Evolutionary conservation across 1,140 invertebrate species (phyloP), one percentile per base, ranked within the genome.

Genomic region (Neotoxoptera formosana): DNA sequence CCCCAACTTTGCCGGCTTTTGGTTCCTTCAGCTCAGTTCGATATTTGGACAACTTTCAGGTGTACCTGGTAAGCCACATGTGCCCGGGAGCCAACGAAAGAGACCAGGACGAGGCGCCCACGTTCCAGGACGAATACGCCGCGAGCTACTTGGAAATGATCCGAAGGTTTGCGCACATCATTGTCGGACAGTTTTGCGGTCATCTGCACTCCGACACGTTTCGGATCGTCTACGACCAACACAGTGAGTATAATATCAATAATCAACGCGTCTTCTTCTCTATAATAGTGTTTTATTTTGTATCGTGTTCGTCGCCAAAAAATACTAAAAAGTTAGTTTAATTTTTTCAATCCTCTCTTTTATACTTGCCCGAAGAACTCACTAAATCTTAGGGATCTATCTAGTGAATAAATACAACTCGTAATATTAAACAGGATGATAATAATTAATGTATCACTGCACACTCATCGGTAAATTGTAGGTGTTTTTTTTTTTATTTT

Each of bases 131-230:
- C 92, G 96, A 96, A 91, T 96, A 97, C 94, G 94, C 93, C 81
- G 34, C 86, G 9, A 91, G 90, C n/a, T 98, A 98, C 95, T 94
- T 98, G 47, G 95, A 97, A 88, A 95, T 97, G 93, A 96, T 99
- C 2, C 96, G 97, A 23, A 96, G 96, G 94, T 97, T 97, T 95
- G 96, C 97, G 23, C 95, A 96, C 93, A 97, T 98, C 93, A 99
- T 99, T 93, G 96, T 97, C 21, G 98, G 98, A 51, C 98, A 99
- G 95, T 98, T 99, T 95, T 99, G 98, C 94, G 98, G 98, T 7
- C 98, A 99, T 95, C 96, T 98, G 93, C 98, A 99, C 95, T 98
- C 97, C 25, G 98, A 99, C 95, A 97, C 98, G 1, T 99, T 99
- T 95, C 96, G 98, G 17, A 96, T 98, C 56, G 97, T 98, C 94